phyloP scores from a whole-genome alignment of 2,113 vertebrate genomes.

The Arvicanthis niloticus region DNA sequence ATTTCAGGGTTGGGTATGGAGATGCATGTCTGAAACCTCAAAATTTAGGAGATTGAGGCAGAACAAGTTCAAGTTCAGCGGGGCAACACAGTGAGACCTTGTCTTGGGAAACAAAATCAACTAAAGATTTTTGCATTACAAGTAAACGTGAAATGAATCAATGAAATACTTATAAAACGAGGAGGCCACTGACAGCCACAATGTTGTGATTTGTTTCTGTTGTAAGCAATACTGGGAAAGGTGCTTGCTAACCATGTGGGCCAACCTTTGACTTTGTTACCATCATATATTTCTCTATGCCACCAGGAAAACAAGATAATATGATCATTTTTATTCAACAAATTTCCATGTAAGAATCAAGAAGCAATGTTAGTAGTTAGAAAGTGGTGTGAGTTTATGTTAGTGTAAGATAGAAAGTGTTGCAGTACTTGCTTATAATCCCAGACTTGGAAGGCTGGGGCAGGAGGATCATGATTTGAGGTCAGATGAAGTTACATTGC shows the following conservation, averaged over 20 bases:
- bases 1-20: background rate
- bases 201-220: background rate
- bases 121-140: conserved; percentile 3
- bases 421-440: background rate
- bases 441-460: background rate
- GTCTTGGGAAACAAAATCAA: background rate
- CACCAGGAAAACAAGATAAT: background rate
- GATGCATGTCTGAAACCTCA: background rate
- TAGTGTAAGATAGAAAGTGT: background rate
- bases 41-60: too few relatives aligned
- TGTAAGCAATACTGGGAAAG: background rate
- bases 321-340: background rate
- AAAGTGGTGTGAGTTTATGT: background rate
- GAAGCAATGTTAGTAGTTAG: background rate
- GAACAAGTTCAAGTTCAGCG: background rate
- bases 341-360: conserved; percentile 27
- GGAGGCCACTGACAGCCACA: background rate
- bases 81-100: background rate
- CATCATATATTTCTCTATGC: background rate
- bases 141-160: background rate
- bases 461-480: background rate
- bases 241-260: background rate
- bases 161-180: background rate
- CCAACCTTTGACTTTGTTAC: background rate
- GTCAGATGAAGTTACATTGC: background rate